Evolutionary conservation across 2,888 invertebrate species (phyloP), one percentile per base, ranked within the genome.

Genomic region (Xestoiulus laeticollis): DNA sequence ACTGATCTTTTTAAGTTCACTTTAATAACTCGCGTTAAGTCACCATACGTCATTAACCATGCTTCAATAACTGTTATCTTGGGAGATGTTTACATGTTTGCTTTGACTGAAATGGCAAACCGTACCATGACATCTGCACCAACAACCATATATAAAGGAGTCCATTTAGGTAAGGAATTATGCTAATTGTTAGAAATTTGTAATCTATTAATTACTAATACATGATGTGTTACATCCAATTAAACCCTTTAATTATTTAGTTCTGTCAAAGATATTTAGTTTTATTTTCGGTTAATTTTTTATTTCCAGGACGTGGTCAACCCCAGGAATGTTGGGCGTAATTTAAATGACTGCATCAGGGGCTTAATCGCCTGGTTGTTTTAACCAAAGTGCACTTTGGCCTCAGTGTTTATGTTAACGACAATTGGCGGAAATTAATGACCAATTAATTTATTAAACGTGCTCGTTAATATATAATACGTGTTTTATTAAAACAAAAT

Each of bases 401-500:
- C n/a, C n/a, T n/a, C 43, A 43, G 12, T 8, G 59, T 59, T n/a
- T 8, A n/a, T 59, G 59, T 59, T 59, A 59, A 59, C 59, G 59
- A 8, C 16, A 19, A n/a, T 59, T 59, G 22, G 19, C n/a, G 22
- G n/a, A 59, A 59, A 59, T 59, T 59, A 59, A 59, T 19, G 22
- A 59, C n/a, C 6, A 48, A n/a, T n/a, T 59, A 59, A 59, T 59
- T 59, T 59, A n/a, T n/a, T n/a, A 59, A 59, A 19, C n/a, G n/a
- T n/a, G 19, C 59, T 59, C 59, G 59, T 59, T 48, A 48, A 59
- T 19, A 59, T 59, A 59, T 59, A 59, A 59, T 59, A 22, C 22
- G 22, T 59, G 59, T 59, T n/a, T 59, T 59, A 59, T 59, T 59
- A 59, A 59, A 59, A 59, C n/a, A n/a, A n/a, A 22, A 59, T 59